A percentile compares a stretch with the other conserved stretches of the same genome.
Conservation (phyloP, 2,797 vertebrate species). For the Muscicapa striata region DNA sequence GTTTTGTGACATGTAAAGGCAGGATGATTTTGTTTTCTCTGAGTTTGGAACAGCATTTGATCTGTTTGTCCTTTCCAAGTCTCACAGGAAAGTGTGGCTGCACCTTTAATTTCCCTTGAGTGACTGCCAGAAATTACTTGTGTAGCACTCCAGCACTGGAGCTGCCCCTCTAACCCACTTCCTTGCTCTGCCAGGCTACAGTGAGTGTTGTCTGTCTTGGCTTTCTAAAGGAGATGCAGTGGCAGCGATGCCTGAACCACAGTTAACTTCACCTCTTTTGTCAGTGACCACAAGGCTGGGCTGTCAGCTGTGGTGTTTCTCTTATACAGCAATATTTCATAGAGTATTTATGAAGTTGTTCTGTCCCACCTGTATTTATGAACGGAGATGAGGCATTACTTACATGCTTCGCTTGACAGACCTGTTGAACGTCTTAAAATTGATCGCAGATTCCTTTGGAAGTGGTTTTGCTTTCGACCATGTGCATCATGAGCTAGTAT, state of each 20-base stretch:
- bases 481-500: neutral
- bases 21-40: neutral
- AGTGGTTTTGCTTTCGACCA: neutral
- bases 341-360: neutral
- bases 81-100: neutral
- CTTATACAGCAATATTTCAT: neutral
- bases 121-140: neutral
- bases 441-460: neutral
- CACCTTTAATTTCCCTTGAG: neutral
- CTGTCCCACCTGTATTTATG: neutral
- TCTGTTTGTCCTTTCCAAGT: neutral
- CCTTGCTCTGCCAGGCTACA: neutral
- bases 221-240: neutral
- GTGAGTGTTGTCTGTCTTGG: fast-evolving
- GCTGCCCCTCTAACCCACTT: neutral
- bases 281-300: neutral
- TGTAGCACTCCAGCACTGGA: neutral
- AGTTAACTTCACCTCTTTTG: neutral
- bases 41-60: neutral
- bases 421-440: neutral
- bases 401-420: neutral
- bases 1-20: neutral
- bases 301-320: neutral
- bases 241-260: neutral
- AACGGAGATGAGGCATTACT: neutral